Evolutionary conservation across 2,888 invertebrate species (phyloP).

Genomic region (Drosophila lacicola): DNA sequence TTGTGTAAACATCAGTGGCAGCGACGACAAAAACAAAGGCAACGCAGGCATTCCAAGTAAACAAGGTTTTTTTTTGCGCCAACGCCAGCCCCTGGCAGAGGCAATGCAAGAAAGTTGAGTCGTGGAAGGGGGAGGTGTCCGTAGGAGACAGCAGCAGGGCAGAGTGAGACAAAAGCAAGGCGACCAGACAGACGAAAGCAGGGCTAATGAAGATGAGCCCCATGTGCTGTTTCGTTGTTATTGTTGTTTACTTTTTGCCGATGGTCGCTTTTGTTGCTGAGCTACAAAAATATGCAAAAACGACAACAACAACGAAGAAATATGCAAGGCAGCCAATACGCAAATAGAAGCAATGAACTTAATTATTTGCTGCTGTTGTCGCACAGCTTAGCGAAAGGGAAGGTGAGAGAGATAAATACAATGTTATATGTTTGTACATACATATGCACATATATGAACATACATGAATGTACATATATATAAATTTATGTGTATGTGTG

Average conservation of each 20-base stretch:
- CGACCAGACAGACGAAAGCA: conserved; percentile 59
- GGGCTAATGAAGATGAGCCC: conserved; percentile 80
- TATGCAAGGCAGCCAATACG: conserved; percentile 71
- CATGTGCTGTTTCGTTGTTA: conserved; percentile 68
- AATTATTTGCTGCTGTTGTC: conserved; percentile 76
- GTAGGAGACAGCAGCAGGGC: conserved; percentile 13
- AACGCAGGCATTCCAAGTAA: conserved; percentile 77
- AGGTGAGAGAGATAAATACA: conserved; percentile 37
- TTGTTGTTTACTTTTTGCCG: conserved; percentile 65
- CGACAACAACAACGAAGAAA: conserved; percentile 38
- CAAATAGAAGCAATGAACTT: conserved; percentile 82
- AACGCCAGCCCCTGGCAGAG: conserved; percentile 60
- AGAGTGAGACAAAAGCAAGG: conserved; percentile 20
- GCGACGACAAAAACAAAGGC: conserved; percentile 68
- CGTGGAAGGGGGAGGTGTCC: conserved; percentile 26
- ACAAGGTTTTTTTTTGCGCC: conserved; percentile 66
- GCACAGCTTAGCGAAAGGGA: conserved; percentile 41
- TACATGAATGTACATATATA: too few species aligned
- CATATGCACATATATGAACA: background rate
- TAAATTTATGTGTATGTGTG: background rate
- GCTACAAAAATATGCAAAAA: conserved; percentile 67
- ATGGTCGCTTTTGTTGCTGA: conserved; percentile 73
- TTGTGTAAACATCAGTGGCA: conserved; percentile 76
- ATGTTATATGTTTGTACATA: background rate
- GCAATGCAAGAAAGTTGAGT: conserved; percentile 78